Conservation (phyloP, 2,888 invertebrate genomes). For the Salticus scenicus region DNA sequence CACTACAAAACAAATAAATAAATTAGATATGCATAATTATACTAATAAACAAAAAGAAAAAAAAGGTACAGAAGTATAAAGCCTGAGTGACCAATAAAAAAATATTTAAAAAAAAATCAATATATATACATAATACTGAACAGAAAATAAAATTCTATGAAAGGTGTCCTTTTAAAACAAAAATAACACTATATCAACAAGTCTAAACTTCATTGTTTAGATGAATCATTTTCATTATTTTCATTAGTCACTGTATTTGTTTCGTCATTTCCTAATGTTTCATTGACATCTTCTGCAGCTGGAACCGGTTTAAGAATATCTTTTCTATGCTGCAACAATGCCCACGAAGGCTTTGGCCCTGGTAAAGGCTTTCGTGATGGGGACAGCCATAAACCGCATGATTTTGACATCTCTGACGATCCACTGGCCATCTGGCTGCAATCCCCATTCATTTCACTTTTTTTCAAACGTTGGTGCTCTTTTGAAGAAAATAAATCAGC, state of each 20-base stretch:
- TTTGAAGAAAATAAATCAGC: background rate
- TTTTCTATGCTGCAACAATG: constrained; percentile 42
- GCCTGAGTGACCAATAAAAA: too few species aligned
- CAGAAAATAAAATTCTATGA: too few species aligned
- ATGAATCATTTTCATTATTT: constrained; percentile 28
- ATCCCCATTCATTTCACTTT: constrained; percentile 31
- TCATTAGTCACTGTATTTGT: constrained; percentile 29
- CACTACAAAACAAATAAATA: too few species aligned
- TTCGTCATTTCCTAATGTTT: constrained; percentile 36
- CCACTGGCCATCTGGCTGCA: background rate
- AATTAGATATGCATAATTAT: too few species aligned
- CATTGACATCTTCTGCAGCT: constrained; percentile 42
- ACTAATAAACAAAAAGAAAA: too few species aligned
- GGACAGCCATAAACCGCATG: constrained; percentile 36
- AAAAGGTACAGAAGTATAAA: too few species aligned
- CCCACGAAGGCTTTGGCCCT: constrained; percentile 60
- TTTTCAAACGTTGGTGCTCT: constrained; percentile 49
- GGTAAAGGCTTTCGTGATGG: constrained; percentile 54
- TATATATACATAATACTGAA: too few species aligned
- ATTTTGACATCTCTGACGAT: constrained; percentile 20
- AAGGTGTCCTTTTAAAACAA: too few species aligned
- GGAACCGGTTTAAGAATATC: constrained; percentile 54
- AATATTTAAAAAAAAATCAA: too few species aligned
- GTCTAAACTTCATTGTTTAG: background rate
- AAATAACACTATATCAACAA: too few species aligned